Percentiles rank a stretch among this genome's conserved stretches.
Evolutionary conservation across 2,888 invertebrate species (phyloP).

Genomic region (Eristalinus sepulchralis): DNA sequence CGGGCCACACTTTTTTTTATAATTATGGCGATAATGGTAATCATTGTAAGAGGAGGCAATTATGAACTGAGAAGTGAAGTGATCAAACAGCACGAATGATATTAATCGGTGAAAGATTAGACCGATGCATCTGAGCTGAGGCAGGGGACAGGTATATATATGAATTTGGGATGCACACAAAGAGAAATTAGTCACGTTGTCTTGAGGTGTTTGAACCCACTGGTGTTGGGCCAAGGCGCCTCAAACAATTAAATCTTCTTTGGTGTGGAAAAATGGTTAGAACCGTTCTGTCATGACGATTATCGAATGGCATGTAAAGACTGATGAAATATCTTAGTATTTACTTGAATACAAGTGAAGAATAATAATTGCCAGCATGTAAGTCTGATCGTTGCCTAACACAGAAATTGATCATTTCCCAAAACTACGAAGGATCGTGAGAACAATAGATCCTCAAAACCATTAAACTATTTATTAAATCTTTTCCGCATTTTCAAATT

Average conservation of each 20-base stretch:
- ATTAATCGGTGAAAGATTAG: slow-evolving; percentile 37
- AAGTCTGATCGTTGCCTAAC: too few species aligned
- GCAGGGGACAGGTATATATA: background rate
- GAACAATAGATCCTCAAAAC: too few species aligned
- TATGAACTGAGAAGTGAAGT: slow-evolving; percentile 18
- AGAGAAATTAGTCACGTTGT: background rate
- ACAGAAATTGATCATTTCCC: too few species aligned
- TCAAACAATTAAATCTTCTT: background rate
- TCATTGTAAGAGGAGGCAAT: slow-evolving; percentile 49
- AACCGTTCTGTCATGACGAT: background rate
- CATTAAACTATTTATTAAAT: too few species aligned
- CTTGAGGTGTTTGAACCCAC: background rate
- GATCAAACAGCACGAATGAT: slow-evolving; percentile 8
- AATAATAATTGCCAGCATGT: too few species aligned
- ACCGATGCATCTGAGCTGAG: background rate
- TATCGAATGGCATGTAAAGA: too few species aligned
- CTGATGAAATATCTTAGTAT: too few species aligned
- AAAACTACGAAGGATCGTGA: too few species aligned
- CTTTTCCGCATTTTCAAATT: too few species aligned
- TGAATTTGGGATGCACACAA: background rate
- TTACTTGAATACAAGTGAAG: background rate
- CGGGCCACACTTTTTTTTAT: slow-evolving; percentile 45
- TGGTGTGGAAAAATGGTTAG: background rate
- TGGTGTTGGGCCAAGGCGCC: background rate
- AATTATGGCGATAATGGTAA: slow-evolving; percentile 56